Conservation (phyloP, 2,113 vertebrate genomes). For the Platysternon megacephalum region DNA sequence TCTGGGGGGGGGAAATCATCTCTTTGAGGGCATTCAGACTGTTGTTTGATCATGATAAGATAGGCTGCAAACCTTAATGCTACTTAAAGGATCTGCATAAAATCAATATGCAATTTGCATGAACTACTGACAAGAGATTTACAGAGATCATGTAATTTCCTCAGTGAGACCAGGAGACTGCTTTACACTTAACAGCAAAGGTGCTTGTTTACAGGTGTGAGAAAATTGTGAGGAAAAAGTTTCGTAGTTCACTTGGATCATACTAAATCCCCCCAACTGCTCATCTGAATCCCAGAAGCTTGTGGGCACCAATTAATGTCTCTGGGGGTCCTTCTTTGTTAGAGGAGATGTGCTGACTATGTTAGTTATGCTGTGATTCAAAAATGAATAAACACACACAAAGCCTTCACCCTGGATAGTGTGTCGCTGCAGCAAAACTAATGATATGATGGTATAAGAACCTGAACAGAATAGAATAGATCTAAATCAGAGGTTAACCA, state of each 20-base stretch:
- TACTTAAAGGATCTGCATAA: not conserved
- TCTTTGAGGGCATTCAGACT: not conserved
- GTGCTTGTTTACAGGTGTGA: not conserved
- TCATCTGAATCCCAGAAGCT: not conserved
- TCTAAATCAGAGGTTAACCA: not conserved
- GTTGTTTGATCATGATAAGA: not conserved
- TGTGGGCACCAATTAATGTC: not conserved
- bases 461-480: not conserved
- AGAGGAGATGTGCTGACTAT: not conserved
- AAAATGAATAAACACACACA: not conserved
- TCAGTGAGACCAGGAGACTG: not conserved
- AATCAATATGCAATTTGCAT: rapidly evolving
- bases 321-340: not conserved
- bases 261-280: not conserved
- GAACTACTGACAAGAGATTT: not conserved
- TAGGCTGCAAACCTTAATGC: not conserved
- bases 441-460: not conserved
- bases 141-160: not conserved
- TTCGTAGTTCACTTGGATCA: rapidly evolving
- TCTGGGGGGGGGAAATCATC: not conserved
- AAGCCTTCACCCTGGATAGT: not conserved
- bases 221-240: not conserved
- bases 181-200: not conserved
- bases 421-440: not conserved
- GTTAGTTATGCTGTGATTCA: not conserved